Evolutionary conservation across 2,113 vertebrate species (phyloP), one percentile per base, ranked within the genome.

Genomic region (Rhodinocichla rosea): DNA sequence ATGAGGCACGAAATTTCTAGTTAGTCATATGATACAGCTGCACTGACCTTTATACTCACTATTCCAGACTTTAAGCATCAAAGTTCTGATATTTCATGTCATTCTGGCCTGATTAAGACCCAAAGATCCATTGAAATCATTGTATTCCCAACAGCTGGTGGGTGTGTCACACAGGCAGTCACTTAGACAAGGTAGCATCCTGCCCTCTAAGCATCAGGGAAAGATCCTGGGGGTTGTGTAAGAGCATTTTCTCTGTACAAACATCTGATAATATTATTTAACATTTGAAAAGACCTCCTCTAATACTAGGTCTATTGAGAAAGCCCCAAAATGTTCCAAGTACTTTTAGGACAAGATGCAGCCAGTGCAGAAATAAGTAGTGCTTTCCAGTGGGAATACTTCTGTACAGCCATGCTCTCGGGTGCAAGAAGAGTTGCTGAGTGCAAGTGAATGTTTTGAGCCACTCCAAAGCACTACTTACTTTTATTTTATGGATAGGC

Each of bases 351-450:
- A 57, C 35, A 75, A 78, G 26, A 62, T 22, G 3, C 32, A 94
- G 32, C 4, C 53, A 64, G 33, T 44, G 49, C n/a, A 86, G 55
- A 64, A 76, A 47, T 42, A n/a, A n/a, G n/a, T n/a, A n/a, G 15
- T 13, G 15, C 20, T 69, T 74, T 49, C 13, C 32, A 60, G 28
- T 2, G 68, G 69, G 26, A 65, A 11, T 23, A 42, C 23, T 32
- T 37, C 53, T 6, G 7, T 40, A 56, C 24, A 40, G 45, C 52
- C 0, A 0, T 15, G 47, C 35, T 75, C 4, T 55, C 24, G 19
- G 40, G 23, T 32, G 26, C 1, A 2, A 64, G 62, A 79, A n/a
- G 57, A 37, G 69, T 1, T 60, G 11, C 45, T 68, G 56, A 82
- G 21, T 37, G 10, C 37, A 49, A 62, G 19, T 8, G 39, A 75